phyloP scores from a whole-genome alignment of 92 coral and sea anemone genomes.

The Desmophyllum pertusum region DNA sequence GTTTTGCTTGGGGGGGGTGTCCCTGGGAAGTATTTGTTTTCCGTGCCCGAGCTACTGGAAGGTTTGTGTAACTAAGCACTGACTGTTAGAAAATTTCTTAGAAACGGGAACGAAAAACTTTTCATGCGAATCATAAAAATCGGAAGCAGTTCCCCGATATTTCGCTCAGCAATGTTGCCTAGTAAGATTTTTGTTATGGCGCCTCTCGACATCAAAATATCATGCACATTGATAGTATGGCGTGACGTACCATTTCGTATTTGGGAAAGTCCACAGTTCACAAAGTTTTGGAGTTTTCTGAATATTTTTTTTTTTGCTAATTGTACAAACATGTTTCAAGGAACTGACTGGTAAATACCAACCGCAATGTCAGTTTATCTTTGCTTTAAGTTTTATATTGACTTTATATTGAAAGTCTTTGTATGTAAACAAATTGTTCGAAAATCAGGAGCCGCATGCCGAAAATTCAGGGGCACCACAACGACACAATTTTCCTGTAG shows the following conservation, averaged over 20 bases:
- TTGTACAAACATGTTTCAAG: too few relatives aligned
- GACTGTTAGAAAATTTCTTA: background rate
- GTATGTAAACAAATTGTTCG: too few relatives aligned
- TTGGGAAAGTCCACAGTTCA: background rate
- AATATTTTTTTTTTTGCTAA: background rate
- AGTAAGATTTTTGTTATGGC: conserved; percentile 3
- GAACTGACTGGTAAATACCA: too few relatives aligned
- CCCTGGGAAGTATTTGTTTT: conserved; percentile 41
- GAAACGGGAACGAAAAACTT: background rate
- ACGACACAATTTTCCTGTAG: too few relatives aligned
- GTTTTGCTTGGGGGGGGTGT: conserved; percentile 4
- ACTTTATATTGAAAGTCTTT: too few relatives aligned
- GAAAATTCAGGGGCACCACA: too few relatives aligned
- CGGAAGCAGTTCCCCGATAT: background rate
- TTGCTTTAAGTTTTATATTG: too few relatives aligned
- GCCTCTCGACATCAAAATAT: background rate
- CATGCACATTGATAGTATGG: background rate
- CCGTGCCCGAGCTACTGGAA: conserved; percentile 53
- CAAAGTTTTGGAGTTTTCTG: background rate
- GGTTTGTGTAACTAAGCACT: conserved; percentile 61
- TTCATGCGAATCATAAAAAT: background rate
- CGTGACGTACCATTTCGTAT: background rate
- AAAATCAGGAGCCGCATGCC: too few relatives aligned
- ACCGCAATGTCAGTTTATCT: too few relatives aligned
- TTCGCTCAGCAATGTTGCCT: background rate